Evolutionary conservation across 2,113 vertebrate genomes (phyloP).

Genomic region (Eclectus roratus): DNA sequence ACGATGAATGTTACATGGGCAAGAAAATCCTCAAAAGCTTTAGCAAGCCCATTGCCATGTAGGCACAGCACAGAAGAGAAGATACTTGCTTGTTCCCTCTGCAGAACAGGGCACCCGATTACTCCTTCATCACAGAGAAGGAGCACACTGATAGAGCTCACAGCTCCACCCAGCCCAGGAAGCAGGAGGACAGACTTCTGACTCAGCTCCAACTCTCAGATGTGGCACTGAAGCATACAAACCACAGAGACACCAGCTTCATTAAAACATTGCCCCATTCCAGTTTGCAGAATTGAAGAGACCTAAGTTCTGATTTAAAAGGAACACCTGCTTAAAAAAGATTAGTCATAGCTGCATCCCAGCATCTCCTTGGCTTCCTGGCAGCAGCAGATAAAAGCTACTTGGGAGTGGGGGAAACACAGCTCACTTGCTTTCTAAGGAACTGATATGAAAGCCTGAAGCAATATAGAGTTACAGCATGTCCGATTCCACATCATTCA

Average conservation of each 20-base stretch:
- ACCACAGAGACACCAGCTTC: constrained; percentile 10
- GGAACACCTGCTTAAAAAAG: constrained; percentile 40
- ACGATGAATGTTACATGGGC: not conserved
- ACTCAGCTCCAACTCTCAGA: constrained; percentile 40
- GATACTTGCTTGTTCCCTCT: not conserved
- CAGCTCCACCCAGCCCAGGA: constrained; percentile 37
- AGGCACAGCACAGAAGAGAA: not conserved
- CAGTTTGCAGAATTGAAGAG: not conserved
- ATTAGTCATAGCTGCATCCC: constrained; percentile 16
- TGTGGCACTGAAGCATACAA: constrained; percentile 39
- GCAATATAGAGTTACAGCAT: not conserved
- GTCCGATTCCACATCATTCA: not conserved
- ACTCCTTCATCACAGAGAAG: not conserved
- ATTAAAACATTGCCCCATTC: constrained; percentile 15
- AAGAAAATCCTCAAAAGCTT: not conserved
- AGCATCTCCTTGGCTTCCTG: not conserved
- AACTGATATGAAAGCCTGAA: constrained; percentile 5
- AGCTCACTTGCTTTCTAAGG: not conserved
- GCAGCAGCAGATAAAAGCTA: not conserved
- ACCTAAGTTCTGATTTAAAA: constrained; percentile 13
- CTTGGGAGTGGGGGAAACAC: not conserved
- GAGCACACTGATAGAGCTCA: not conserved
- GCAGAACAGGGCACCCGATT: not conserved
- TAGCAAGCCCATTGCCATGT: not conserved
- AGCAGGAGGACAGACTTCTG: constrained; percentile 26